Evolutionary conservation across 2,113 vertebrate genomes (phyloP).

Genomic region (Chaetops frenatus): DNA sequence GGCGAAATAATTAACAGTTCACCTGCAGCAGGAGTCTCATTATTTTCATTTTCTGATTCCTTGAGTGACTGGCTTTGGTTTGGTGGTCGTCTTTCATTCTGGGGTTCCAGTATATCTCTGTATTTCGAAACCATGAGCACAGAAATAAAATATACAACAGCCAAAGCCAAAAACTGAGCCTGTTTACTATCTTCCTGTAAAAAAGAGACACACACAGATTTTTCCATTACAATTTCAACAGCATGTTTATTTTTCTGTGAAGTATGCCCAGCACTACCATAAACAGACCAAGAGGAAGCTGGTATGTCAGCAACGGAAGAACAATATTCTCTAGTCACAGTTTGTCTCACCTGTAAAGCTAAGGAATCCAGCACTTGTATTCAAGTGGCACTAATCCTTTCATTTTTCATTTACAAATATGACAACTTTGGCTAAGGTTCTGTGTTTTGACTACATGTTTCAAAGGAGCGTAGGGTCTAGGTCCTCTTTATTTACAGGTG

Average conservation of each 20-base stretch:
- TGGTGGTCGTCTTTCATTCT: slow-evolving; percentile 80
- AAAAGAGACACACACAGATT: slow-evolving; percentile 1
- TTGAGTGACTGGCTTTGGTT: slow-evolving; percentile 72
- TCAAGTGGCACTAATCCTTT: background rate
- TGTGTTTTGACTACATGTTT: background rate
- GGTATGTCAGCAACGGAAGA: background rate
- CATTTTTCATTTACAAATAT: background rate
- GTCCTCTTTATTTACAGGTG: background rate
- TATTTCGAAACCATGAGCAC: slow-evolving; percentile 99
- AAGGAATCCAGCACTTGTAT: background rate
- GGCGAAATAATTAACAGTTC: background rate
- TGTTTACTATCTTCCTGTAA: slow-evolving; percentile 97
- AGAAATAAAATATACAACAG: slow-evolving; percentile 97
- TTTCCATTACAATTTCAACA: slow-evolving; percentile 23
- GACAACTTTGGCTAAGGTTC: background rate
- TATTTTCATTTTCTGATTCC: slow-evolving; percentile 68
- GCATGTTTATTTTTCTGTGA: background rate
- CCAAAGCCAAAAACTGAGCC: slow-evolving; percentile 95
- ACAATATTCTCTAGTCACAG: background rate
- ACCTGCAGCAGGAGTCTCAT: slow-evolving; percentile 12
- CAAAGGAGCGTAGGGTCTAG: background rate
- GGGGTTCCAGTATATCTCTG: slow-evolving; percentile 95
- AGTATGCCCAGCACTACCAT: background rate
- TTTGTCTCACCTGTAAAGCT: background rate
- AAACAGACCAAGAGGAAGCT: background rate